Evolutionary conservation across 2,797 vertebrate species (phyloP).

Genomic region (Ataeniobius toweri): DNA sequence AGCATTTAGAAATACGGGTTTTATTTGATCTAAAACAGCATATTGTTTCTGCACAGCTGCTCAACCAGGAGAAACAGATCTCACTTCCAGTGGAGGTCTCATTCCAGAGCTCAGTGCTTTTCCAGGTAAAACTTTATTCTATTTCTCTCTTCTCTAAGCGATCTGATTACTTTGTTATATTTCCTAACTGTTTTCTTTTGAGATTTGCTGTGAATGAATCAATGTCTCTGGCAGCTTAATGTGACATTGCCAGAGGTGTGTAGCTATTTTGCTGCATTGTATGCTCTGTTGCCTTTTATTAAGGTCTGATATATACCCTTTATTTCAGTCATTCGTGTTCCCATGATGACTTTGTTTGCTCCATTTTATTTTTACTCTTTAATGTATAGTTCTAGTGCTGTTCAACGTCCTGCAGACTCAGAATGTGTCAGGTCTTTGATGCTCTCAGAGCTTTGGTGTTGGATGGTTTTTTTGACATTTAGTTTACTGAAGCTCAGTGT

Average conservation of each 20-base stretch:
- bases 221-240: background rate
- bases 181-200: background rate
- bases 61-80: slow-evolving; percentile 84
- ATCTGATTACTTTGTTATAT: background rate
- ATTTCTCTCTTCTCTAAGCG: slow-evolving; percentile 14
- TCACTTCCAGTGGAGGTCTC: slow-evolving; percentile 85
- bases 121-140: slow-evolving; percentile 82
- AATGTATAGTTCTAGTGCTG: slow-evolving; percentile 78
- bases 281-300: background rate
- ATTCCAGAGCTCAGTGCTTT: slow-evolving; percentile 88
- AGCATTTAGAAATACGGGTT: background rate
- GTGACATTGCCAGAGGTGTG: slow-evolving; percentile 3
- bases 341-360: slow-evolving; percentile 23
- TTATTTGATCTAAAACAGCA: slow-evolving; percentile 4
- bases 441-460: background rate
- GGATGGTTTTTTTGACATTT: background rate
- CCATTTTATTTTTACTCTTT: slow-evolving; percentile 35
- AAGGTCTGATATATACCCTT: background rate
- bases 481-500: too few relatives aligned
- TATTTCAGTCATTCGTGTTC: slow-evolving; percentile 3
- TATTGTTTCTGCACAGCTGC: slow-evolving; percentile 67
- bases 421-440: slow-evolving; percentile 34
- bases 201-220: background rate
- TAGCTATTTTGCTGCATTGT: background rate
- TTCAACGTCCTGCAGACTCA: slow-evolving; percentile 84